Base-by-base conservation (phyloP, 2,888 invertebrate species). In the Anodontia alba region DNA sequence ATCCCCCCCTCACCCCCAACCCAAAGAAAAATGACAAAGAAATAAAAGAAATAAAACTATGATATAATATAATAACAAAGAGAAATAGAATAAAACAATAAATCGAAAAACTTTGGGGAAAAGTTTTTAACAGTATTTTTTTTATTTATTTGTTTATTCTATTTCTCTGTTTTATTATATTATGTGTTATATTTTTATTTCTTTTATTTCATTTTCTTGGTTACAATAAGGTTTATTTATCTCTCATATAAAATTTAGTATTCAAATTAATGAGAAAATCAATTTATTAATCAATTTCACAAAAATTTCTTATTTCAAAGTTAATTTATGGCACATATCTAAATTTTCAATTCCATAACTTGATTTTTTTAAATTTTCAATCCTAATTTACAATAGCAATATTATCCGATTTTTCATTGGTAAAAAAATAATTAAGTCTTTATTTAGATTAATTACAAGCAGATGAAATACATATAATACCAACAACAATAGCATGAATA, bases 221-320 rank as follows among this genome's bases (percentile, higher is more conserved):
- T 49, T 49, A 49, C 49, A 49, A 49, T 49, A 49, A 49, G 49
- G 49, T 49, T 49, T 49, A 20, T 49, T 49, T 49, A 49, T 15
- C 49, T 49, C 49, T 10, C 49, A 49, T 49, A 49, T 49, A 49
- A 49, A 49, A 49, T 49, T 49, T 49, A 49, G 20, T 49, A 49
- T 49, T 49, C 49, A 49, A 49, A 49, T 49, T 49, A 49, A 49
- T 49, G 49, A 49, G 49, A 49, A 49, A 49, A 49, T 49, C n/a
- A 20, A 15, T 20, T n/a, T 10, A 49, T n/a, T n/a, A n/a, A n/a
- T n/a, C n/a, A n/a, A n/a, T n/a, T n/a, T n/a, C n/a, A 49, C 49
- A 49, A 7, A 49, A 10, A 49, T 38, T 38, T 38, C 5, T 8
- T 8, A 46, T 66, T 66, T 66, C 66, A 66, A 66, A 66, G n/a